Conservation (phyloP, 2,797 vertebrate genomes). For the Platalea minor region DNA sequence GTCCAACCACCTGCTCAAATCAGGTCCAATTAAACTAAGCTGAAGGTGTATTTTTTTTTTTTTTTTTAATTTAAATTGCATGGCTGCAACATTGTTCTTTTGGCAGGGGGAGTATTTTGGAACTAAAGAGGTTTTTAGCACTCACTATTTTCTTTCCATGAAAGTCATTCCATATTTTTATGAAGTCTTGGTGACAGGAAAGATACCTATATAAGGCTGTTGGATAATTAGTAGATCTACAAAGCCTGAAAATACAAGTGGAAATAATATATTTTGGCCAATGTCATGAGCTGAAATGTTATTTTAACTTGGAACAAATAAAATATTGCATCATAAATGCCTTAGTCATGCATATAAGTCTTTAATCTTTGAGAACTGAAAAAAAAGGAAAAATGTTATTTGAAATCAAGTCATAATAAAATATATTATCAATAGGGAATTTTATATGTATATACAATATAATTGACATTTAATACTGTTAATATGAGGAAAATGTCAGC, state of each 20-base stretch:
- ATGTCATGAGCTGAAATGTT: neutral
- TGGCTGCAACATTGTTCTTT: neutral
- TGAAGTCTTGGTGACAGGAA: neutral
- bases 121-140: neutral
- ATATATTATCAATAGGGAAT: neutral
- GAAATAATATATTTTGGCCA: neutral
- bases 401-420: neutral
- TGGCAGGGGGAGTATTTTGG: neutral
- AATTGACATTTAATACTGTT: neutral
- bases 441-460: neutral
- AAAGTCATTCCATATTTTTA: neutral
- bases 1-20: neutral
- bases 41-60: neutral
- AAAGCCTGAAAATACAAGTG: neutral
- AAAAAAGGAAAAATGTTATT: neutral
- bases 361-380: neutral
- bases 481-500: neutral
- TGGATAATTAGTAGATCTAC: neutral
- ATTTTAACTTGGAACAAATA: neutral
- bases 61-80: neutral
- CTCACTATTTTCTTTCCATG: neutral
- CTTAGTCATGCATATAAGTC: neutral
- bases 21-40: neutral
- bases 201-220: neutral
- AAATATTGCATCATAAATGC: neutral